These are phyloP conservation scores for Syrmaticus mikado DNA, from an alignment of 2,113 vertebrate species.

Conservation along the genomic window DNA sequence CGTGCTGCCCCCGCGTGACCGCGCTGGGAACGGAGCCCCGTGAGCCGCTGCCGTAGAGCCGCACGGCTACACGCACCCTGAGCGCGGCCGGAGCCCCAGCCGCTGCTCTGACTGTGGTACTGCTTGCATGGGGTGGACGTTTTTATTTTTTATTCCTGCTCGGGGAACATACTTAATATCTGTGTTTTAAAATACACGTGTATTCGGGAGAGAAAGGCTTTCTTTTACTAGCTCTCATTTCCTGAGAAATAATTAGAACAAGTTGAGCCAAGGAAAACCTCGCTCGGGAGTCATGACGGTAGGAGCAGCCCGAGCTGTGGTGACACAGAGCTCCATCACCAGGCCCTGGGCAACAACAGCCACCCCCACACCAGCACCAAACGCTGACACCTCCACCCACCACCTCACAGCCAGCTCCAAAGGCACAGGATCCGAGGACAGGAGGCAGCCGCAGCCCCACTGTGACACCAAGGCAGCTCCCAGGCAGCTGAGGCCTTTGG, in stretches of 20 bases:
- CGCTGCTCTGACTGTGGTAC: neutral
- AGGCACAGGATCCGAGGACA: neutral
- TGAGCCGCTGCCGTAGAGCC: too few species aligned
- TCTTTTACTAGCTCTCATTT: conserved; percentile 57
- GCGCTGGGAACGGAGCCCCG: neutral
- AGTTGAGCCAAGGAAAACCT: neutral
- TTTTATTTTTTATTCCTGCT: conserved; percentile 25
- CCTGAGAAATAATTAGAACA: conserved; percentile 55
- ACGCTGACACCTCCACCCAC: neutral
- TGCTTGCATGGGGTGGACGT: neutral
- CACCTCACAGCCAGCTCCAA: neutral
- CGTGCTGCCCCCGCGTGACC: neutral
- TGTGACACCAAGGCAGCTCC: too few species aligned
- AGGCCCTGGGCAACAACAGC: neutral
- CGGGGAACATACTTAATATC: conserved; percentile 5
- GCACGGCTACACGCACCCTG: too few species aligned
- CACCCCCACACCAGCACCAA: too few species aligned
- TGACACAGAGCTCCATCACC: neutral
- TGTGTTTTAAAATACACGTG: neutral
- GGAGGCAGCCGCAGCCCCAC: too few species aligned
- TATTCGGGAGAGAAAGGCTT: conserved; percentile 39
- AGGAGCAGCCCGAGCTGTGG: neutral
- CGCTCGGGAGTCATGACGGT: neutral
- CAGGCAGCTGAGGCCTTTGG: too few species aligned
- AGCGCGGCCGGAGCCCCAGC: neutral